These are phyloP conservation scores for Beris morrisii DNA, from an alignment of 2,888 invertebrate species.

Conservation along the genomic window DNA sequence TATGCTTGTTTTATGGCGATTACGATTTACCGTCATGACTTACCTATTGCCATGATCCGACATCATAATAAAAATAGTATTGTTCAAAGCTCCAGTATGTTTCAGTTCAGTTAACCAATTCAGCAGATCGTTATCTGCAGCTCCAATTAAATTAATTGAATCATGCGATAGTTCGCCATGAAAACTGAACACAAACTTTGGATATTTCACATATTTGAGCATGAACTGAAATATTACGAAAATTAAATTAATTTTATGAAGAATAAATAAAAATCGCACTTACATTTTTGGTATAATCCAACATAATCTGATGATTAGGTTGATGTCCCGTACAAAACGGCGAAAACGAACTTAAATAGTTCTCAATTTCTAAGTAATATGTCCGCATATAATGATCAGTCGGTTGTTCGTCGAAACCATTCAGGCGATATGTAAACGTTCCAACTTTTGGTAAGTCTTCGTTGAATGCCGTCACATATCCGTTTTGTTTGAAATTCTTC, in stretches of 20 bases:
- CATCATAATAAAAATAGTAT: constrained; percentile 85
- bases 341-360: constrained; percentile 60
- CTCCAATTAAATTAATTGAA: constrained; percentile 75
- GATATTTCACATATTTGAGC: constrained; percentile 64
- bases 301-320: constrained; percentile 69
- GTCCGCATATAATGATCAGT: constrained; percentile 89
- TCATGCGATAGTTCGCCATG: constrained; percentile 89
- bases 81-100: constrained; percentile 66
- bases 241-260: neutral
- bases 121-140: constrained; percentile 73
- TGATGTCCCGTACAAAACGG: constrained; percentile 70
- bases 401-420: constrained; percentile 80
- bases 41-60: constrained; percentile 90
- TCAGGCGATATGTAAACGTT: constrained; percentile 87
- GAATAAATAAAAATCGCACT: constrained; percentile 40
- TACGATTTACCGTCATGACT: constrained; percentile 7
- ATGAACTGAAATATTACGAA: constrained; percentile 56
- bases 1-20: no score
- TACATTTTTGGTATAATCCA: constrained; percentile 69
- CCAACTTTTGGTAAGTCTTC: constrained; percentile 85
- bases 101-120: constrained; percentile 67
- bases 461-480: constrained; percentile 78
- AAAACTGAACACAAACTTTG: constrained; percentile 85
- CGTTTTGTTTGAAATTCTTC: constrained; percentile 71
- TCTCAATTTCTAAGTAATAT: constrained; percentile 70